Evolutionary conservation across 1,140 invertebrate genomes (phyloP).

Genomic region (Drosophila teissieri): DNA sequence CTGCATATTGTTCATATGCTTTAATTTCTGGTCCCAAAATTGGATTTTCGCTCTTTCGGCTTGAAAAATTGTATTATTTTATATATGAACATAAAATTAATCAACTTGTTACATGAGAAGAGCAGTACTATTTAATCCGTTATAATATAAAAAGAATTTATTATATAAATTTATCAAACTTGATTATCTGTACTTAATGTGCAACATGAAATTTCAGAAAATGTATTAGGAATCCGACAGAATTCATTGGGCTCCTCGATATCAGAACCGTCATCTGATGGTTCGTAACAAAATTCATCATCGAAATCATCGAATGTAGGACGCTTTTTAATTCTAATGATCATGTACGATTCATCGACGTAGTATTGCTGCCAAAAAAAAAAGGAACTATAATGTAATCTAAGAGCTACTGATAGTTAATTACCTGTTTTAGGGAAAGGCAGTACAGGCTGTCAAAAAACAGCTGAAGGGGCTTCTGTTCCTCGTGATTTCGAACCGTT

Average conservation of each 20-base stretch:
- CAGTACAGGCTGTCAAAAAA: no score
- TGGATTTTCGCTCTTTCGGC: slow-evolving; percentile 1
- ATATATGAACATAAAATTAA: slow-evolving; percentile 1
- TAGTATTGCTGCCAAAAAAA: neutral
- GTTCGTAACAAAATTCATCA: neutral
- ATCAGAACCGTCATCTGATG: neutral
- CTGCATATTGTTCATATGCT: neutral
- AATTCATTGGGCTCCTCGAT: neutral
- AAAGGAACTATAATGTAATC: no score
- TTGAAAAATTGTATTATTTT: slow-evolving; percentile 4
- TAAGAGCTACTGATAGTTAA: neutral
- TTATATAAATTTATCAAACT: neutral
- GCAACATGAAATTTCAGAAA: no score
- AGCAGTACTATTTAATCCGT: slow-evolving; percentile 6
- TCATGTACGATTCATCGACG: neutral
- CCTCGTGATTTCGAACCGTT: no score
- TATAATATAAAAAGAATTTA: slow-evolving; percentile 5
- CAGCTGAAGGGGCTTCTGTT: no score
- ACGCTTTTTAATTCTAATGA: neutral
- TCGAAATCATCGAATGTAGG: neutral
- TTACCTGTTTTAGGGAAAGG: neutral
- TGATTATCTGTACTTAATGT: neutral
- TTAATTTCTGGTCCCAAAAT: slow-evolving; percentile 34
- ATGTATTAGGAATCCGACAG: neutral
- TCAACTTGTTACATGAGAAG: slow-evolving; percentile 6